These are phyloP conservation scores for Psilanteris sp. DNA, from an alignment of 1,140 invertebrate genomes.

Conservation along the genomic window DNA sequence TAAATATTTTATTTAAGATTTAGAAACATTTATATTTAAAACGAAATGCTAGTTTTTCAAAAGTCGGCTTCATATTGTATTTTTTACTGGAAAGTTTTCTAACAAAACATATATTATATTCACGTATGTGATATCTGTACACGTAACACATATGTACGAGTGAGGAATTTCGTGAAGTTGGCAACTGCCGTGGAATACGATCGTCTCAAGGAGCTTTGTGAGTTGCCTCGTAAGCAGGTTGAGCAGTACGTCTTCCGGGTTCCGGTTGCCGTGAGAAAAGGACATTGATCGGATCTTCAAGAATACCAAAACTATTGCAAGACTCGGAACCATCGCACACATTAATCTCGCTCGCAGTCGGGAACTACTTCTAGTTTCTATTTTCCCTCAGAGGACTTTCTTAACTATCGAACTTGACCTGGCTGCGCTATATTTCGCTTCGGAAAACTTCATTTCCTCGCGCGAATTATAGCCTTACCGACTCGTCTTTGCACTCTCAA, in stretches of 20 bases:
- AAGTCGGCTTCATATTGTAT: no score
- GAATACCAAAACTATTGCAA: slow-evolving; percentile 54
- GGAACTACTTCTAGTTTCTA: slow-evolving; percentile 42
- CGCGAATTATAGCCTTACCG: slow-evolving; percentile 8
- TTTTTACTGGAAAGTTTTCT: slow-evolving; percentile 41
- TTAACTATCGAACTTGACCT: slow-evolving; percentile 59
- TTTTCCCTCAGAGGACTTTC: slow-evolving; percentile 38
- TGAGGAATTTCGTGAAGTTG: slow-evolving; percentile 68
- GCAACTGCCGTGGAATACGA: slow-evolving; percentile 71
- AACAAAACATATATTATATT: slow-evolving; percentile 46
- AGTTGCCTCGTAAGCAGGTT: slow-evolving; percentile 70
- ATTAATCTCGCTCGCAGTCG: slow-evolving; percentile 45
- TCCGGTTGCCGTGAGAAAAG: slow-evolving; percentile 62
- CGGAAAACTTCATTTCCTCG: slow-evolving; percentile 38
- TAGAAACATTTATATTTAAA: no score
- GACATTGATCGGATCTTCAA: slow-evolving; percentile 70
- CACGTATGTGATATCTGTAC: slow-evolving; percentile 45
- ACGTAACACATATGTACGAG: slow-evolving; percentile 49
- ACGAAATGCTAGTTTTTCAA: no score
- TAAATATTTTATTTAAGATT: no score
- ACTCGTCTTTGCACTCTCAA: no score
- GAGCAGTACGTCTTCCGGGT: slow-evolving; percentile 69
- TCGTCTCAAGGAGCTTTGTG: slow-evolving; percentile 54
- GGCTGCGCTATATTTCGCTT: slow-evolving; percentile 25
- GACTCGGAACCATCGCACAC: slow-evolving; percentile 46